Conservation (phyloP, 1,140 invertebrate genomes). For the Geopemphigus sp. region DNA sequence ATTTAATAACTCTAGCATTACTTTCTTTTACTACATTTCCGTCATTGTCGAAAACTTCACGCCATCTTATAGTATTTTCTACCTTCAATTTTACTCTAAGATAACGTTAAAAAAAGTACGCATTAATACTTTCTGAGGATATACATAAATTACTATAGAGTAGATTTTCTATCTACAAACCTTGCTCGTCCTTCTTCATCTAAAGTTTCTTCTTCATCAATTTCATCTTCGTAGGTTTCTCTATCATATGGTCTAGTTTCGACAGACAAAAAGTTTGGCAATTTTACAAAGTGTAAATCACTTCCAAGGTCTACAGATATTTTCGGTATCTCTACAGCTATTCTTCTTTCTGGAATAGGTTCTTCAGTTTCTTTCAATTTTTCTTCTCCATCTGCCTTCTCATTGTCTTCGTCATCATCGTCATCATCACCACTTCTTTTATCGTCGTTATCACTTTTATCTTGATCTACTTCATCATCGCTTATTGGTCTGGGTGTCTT, state of each 20-base stretch:
- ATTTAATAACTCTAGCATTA: slow-evolving; percentile 91
- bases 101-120: slow-evolving; percentile 14
- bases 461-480: slow-evolving; percentile 55
- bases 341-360: slow-evolving; percentile 84
- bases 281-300: slow-evolving; percentile 91
- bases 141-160: too few relatives aligned
- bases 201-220: slow-evolving; percentile 96
- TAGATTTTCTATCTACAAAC: slow-evolving; percentile 53
- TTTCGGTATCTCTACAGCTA: slow-evolving; percentile 95
- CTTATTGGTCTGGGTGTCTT: slow-evolving; percentile 57
- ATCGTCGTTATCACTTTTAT: slow-evolving; percentile 58
- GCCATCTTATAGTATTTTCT: slow-evolving; percentile 97
- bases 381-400: slow-evolving; percentile 50
- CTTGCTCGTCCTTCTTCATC: slow-evolving; percentile 96
- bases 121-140: not conserved
- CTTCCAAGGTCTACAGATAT: slow-evolving; percentile 88
- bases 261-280: slow-evolving; percentile 89
- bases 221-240: slow-evolving; percentile 96
- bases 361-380: slow-evolving; percentile 72
- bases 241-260: slow-evolving; percentile 92
- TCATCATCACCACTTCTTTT: slow-evolving; percentile 54
- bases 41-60: slow-evolving; percentile 79
- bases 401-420: slow-evolving; percentile 51
- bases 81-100: slow-evolving; percentile 82
- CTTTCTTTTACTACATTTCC: slow-evolving; percentile 85